Evolutionary conservation across 2,797 vertebrate genomes (phyloP).

Genomic region (Phalloptychus januarius): DNA sequence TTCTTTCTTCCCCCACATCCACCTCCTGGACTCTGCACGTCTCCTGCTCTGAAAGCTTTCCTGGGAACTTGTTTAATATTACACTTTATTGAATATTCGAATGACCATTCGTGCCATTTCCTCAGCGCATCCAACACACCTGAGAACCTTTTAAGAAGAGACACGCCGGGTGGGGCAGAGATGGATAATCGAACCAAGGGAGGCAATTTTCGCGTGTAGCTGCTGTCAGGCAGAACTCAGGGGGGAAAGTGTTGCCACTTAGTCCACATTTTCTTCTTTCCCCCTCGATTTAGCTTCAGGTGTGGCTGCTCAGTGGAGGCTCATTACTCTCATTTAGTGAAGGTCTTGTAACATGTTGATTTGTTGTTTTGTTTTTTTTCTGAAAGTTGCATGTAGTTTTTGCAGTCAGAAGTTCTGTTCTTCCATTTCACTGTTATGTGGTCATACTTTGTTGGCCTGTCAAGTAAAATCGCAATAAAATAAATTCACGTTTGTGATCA

Average conservation of each 20-base stretch:
- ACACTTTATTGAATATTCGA: conserved; percentile 6
- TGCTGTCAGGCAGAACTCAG: conserved; percentile 25
- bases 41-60: background rate
- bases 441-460: no score
- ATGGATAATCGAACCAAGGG: conserved; percentile 25
- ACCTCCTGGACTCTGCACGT: background rate
- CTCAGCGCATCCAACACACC: conserved; percentile 8
- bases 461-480: no score
- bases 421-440: no score
- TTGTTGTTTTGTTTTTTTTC: background rate
- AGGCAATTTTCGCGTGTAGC: conserved; percentile 47
- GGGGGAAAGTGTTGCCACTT: conserved; percentile 37
- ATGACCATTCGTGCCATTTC: background rate
- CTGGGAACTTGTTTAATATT: conserved; percentile 6
- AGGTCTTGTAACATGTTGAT: background rate
- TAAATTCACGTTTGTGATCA: no score
- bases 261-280: conserved; percentile 13
- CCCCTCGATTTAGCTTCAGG: background rate
- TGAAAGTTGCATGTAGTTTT: background rate
- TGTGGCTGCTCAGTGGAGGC: conserved; percentile 8
- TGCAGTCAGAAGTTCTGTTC: background rate
- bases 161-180: conserved; percentile 9
- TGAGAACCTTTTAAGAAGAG: conserved; percentile 14
- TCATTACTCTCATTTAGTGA: background rate
- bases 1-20: conserved; percentile 4